Conservation (phyloP, 2,888 invertebrate genomes). For the Phoenoteleia sp. region DNA sequence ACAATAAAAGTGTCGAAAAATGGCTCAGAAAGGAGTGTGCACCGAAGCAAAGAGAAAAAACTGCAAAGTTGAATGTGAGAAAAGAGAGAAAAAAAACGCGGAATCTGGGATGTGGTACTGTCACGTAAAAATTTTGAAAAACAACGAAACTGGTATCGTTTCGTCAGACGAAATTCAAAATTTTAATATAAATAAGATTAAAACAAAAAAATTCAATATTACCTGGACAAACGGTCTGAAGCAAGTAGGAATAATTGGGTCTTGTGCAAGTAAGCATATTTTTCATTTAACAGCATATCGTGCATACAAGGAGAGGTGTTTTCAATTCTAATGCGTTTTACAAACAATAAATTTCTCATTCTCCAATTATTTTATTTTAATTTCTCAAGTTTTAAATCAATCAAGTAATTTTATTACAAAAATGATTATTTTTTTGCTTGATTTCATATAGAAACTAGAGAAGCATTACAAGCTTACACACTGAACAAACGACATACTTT, state of each 20-base stretch:
- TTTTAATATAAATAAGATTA: neutral
- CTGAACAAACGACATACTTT: neutral
- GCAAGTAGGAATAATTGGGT: conserved; percentile 14
- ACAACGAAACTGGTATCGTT: conserved; percentile 21
- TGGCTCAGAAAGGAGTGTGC: neutral
- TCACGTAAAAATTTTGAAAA: conserved; percentile 18
- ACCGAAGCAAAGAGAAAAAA: neutral
- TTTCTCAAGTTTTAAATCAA: neutral
- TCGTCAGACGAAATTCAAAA: conserved; percentile 12
- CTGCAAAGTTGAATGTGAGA: neutral
- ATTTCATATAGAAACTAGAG: neutral
- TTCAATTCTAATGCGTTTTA: too few species aligned
- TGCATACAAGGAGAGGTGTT: too few species aligned
- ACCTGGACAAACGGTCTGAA: neutral
- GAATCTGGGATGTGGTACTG: conserved; percentile 1
- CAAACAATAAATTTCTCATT: too few species aligned
- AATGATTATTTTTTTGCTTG: neutral
- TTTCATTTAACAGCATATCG: too few species aligned
- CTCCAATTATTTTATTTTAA: neutral
- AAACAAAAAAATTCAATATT: conserved; percentile 13
- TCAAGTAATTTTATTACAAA: neutral
- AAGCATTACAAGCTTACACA: neutral
- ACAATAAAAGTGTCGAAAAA: neutral
- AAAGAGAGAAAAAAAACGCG: neutral
- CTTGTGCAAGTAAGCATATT: conserved; percentile 8